Evolutionary conservation across 2,888 invertebrate genomes (phyloP).

Genomic region (Euclidia mi): DNA sequence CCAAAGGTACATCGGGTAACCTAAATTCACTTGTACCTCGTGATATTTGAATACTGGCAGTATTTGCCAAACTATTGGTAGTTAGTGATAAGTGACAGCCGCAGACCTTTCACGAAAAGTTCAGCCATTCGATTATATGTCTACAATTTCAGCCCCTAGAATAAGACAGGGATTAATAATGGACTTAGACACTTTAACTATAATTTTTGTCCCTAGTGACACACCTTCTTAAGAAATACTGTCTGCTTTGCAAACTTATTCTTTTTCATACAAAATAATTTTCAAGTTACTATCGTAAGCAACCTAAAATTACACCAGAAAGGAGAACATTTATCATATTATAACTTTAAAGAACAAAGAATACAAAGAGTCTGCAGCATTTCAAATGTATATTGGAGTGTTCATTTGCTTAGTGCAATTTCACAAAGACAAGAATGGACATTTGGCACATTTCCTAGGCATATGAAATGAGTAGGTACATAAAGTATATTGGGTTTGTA

Average conservation of each 20-base stretch:
- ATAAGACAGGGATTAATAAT: too few relatives aligned
- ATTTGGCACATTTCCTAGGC: conserved; percentile 62
- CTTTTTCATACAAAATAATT: neutral
- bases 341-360: neutral
- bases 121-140: too few relatives aligned
- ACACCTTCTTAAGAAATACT: too few relatives aligned
- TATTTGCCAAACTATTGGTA: too few relatives aligned
- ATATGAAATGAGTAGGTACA: conserved; percentile 52
- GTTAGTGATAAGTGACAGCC: too few relatives aligned
- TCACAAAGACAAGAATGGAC: conserved; percentile 41
- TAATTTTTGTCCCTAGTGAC: too few relatives aligned
- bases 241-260: neutral
- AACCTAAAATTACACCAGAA: conserved; percentile 1
- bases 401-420: conserved; percentile 37
- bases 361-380: conserved; percentile 21
- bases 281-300: neutral
- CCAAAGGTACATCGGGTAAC: too few relatives aligned
- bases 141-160: too few relatives aligned
- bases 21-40: too few relatives aligned
- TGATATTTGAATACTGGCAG: too few relatives aligned
- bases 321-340: conserved; percentile 19
- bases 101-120: too few relatives aligned
- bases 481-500: conserved; percentile 54
- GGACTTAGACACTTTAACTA: too few relatives aligned
- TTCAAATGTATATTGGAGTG: conserved; percentile 32